Evolutionary conservation across 2,888 invertebrate genomes (phyloP).

Genomic region (Dryobota labecula): DNA sequence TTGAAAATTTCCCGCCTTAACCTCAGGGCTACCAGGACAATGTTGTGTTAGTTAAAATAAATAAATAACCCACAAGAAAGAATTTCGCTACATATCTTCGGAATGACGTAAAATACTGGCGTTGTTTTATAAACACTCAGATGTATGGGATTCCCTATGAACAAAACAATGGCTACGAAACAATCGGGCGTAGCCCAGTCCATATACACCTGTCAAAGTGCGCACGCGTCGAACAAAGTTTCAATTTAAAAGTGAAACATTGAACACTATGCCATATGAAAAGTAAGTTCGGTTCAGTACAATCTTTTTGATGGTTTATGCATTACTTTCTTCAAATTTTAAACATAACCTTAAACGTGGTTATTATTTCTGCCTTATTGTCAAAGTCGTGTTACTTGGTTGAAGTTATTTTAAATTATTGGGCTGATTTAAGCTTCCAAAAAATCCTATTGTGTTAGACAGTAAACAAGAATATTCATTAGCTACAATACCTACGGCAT

Average conservation of each 20-base stretch:
- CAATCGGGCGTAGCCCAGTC: conserved; percentile 15
- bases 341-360: neutral
- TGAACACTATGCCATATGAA: conserved; percentile 48
- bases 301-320: neutral
- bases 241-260: conserved; percentile 6
- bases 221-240: neutral
- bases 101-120: conserved; percentile 14
- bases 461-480: neutral
- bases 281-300: conserved; percentile 48
- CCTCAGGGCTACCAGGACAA: neutral
- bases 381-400: neutral
- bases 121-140: conserved; percentile 21
- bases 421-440: neutral
- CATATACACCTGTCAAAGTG: neutral
- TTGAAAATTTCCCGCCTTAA: neutral
- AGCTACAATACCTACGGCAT: neutral
- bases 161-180: neutral
- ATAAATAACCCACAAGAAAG: neutral
- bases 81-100: conserved; percentile 18
- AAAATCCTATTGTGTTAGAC: neutral
- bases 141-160: conserved; percentile 39
- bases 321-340: neutral
- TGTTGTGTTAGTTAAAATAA: neutral
- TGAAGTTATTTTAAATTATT: neutral
- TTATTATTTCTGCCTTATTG: neutral